phyloP scores from a whole-genome alignment of 2,888 invertebrate genomes.

The Zootermopsis nevadensis region DNA sequence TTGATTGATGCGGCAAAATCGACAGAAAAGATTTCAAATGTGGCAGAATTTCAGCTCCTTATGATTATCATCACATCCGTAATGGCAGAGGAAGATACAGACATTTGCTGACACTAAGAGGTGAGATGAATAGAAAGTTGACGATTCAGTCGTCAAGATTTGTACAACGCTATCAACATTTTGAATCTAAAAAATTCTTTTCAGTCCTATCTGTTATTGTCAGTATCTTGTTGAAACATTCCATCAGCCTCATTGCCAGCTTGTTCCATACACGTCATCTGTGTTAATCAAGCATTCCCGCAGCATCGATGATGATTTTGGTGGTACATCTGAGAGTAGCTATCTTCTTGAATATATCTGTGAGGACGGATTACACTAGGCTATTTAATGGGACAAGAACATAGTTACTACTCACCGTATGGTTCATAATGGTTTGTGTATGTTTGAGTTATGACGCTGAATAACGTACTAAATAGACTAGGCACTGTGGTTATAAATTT shows the following conservation, averaged over 20 bases:
- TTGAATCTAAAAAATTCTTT: background rate
- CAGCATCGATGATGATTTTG: constrained; percentile 3
- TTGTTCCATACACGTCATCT: background rate
- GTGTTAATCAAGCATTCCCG: background rate
- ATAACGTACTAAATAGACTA: no score
- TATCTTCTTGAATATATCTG: background rate
- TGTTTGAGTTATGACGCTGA: no score
- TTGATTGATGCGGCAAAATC: no score
- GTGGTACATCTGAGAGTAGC: background rate
- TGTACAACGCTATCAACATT: background rate
- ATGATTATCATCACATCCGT: background rate
- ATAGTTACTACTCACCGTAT: no score
- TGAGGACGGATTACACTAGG: background rate
- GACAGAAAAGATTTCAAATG: no score
- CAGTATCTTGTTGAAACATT: constrained; percentile 7
- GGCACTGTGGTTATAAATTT: no score
- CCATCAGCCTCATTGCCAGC: constrained; percentile 18
- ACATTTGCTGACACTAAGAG: background rate
- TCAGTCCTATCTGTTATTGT: background rate
- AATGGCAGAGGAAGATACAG: background rate
- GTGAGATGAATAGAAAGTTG: background rate
- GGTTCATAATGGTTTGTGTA: no score
- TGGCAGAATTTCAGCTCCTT: background rate
- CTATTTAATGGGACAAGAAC: background rate
- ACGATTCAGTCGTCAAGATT: no score